Percentiles rank a stretch among this genome's conserved stretches.
Evolutionary conservation across 2,797 vertebrate genomes (phyloP).

Genomic region (Bovichtus diacanthus): DNA sequence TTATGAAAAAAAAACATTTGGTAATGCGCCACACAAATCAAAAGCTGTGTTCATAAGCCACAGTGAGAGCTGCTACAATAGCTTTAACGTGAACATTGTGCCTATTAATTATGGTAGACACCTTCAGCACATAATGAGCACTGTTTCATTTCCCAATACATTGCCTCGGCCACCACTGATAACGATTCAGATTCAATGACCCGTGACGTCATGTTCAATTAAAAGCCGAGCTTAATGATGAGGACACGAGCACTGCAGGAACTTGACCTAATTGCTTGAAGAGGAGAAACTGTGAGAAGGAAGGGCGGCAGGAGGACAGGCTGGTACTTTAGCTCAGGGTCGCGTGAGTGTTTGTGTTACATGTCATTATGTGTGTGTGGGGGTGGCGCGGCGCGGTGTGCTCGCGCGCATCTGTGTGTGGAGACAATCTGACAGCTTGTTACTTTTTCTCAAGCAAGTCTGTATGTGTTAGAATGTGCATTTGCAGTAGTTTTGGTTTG

Average conservation of each 20-base stretch:
- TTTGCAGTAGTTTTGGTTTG: not conserved
- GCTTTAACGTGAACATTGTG: constrained; percentile 2
- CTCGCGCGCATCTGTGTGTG: not conserved
- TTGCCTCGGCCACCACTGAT: constrained; percentile 28
- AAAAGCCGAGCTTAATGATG: constrained; percentile 50
- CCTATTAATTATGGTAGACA: not conserved
- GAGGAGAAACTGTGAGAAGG: constrained; percentile 19
- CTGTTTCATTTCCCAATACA: constrained; percentile 24
- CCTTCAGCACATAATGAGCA: constrained; percentile 27
- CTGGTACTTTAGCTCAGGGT: constrained; percentile 24
- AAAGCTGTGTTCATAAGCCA: not conserved
- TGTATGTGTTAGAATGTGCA: not conserved
- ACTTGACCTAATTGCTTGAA: constrained; percentile 42
- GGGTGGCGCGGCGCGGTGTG: not conserved
- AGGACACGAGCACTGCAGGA: constrained; percentile 11
- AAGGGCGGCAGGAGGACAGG: constrained; percentile 42
- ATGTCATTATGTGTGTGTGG: not conserved
- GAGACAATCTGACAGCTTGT: constrained; percentile 2
- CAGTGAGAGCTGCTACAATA: not conserved
- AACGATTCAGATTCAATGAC: constrained; percentile 50
- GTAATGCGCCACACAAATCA: not conserved
- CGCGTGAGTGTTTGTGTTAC: not conserved
- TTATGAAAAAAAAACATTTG: not conserved
- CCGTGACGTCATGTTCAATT: constrained; percentile 52
- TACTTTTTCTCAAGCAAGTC: not conserved